phyloP scores from a whole-genome alignment of 2,888 invertebrate species.

The Theretra japonica region DNA sequence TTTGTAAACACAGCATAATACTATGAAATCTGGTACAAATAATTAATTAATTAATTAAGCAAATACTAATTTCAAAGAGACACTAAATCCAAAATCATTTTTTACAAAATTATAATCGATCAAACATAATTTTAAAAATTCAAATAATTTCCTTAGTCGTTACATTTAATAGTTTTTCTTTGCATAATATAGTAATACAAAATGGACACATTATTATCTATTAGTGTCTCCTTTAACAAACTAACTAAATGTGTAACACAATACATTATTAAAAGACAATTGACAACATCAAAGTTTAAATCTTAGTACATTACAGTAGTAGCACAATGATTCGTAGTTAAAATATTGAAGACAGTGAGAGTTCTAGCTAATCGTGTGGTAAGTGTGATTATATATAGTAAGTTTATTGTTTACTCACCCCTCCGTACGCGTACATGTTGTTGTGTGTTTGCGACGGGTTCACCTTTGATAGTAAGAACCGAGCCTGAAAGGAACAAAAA shows the following conservation, averaged over 20 bases:
- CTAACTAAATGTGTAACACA: too few species aligned
- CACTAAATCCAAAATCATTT: too few species aligned
- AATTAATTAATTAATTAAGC: background rate
- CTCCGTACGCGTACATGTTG: conserved; percentile 98
- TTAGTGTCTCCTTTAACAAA: too few species aligned
- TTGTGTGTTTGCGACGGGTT: conserved; percentile 99
- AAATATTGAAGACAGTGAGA: conserved; percentile 4
- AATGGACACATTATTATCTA: too few species aligned
- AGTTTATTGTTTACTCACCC: conserved; percentile 87
- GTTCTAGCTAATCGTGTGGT: background rate
- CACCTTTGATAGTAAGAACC: conserved; percentile 99
- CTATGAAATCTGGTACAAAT: conserved; percentile 31
- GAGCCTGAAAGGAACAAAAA: conserved; percentile 85
- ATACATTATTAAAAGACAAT: too few species aligned
- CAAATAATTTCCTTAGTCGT: too few species aligned
- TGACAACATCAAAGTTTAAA: background rate
- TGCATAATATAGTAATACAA: too few species aligned
- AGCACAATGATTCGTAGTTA: background rate
- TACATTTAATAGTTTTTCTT: too few species aligned
- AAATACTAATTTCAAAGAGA: background rate
- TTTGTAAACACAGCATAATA: conserved; percentile 26
- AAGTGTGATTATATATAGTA: conserved; percentile 26
- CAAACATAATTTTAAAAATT: too few species aligned
- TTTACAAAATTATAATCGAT: too few species aligned
- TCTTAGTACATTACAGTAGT: background rate